These are phyloP conservation scores for Aeoliscus strigatus DNA, from an alignment of 2,797 vertebrate genomes.

Conservation along the genomic window DNA sequence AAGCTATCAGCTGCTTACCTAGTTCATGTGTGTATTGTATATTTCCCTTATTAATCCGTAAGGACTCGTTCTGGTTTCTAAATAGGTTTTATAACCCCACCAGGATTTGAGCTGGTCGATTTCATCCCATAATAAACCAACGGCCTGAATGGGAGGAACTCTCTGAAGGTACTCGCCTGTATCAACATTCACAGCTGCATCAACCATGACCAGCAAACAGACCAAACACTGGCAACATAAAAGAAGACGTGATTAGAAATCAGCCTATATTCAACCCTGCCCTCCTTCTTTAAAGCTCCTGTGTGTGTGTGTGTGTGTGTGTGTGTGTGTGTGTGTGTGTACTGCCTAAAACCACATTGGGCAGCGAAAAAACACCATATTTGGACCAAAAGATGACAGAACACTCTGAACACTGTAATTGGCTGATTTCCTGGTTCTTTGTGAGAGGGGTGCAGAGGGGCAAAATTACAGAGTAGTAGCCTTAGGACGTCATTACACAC, in stretches of 20 bases:
- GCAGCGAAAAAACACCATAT: conserved; percentile 33
- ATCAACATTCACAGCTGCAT: conserved; percentile 60
- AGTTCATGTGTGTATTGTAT: too few species aligned
- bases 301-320: not conserved
- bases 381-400: conserved; percentile 57
- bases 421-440: conserved; percentile 61
- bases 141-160: conserved; percentile 8
- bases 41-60: not conserved
- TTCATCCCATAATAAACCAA: conserved; percentile 25
- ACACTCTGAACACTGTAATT: conserved; percentile 64
- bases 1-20: too few species aligned
- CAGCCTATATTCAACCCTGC: conserved; percentile 45
- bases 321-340: conserved; percentile 10
- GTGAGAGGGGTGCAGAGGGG: conserved; percentile 55
- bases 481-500: conserved; percentile 63
- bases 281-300: conserved; percentile 40
- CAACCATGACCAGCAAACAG: conserved; percentile 38
- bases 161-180: too few species aligned
- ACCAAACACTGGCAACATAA: conserved; percentile 48
- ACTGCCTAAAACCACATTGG: conserved; percentile 37
- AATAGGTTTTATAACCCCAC: conserved; percentile 10
- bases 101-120: conserved; percentile 16
- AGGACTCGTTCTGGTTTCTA: too few species aligned
- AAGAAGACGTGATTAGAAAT: conserved; percentile 59
- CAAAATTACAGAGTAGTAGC: conserved; percentile 73